Base-by-base conservation (phyloP, 2,888 invertebrate genomes). In the Coelinius sp. region DNA sequence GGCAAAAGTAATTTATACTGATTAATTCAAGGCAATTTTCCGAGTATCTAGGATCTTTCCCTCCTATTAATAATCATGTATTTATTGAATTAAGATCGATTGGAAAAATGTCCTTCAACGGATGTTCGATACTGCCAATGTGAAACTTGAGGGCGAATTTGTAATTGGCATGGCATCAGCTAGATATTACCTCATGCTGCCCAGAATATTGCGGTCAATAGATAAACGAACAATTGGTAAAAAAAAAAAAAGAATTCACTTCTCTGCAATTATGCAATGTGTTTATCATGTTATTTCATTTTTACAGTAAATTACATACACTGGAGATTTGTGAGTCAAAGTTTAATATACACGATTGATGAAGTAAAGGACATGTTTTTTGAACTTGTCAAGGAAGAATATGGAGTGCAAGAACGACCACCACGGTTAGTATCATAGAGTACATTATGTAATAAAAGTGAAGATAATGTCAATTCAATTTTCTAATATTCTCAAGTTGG, bases 221-320 rank as follows among this genome's bases (percentile, higher is more conserved):
- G 17, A 59, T 17, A 31, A 35, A 59, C 59, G 59, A 31, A 59
- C 59, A 35, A 59, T 59, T 35, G 59, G 59, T 59, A 59, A 35
- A 1, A 31, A n/a, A 41, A 41, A 1, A 35, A n/a, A n/a, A n/a
- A n/a, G n/a, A n/a, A n/a, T n/a, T n/a, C n/a, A n/a, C n/a, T n/a
- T n/a, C n/a, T n/a, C n/a, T n/a, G n/a, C n/a, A n/a, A n/a, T n/a
- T n/a, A n/a, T n/a, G 31, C 31, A 31, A 31, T 5, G 7, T 31
- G 31, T 31, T 31, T 31, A 31, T 31, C 7, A 31, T 31, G 7
- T 8, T 49, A 25, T 53, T 24, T 69, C 7, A n/a, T 25, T 1
- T 25, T 12, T n/a, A 25, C 49, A 77, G 77, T 76, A 8, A 77
- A 77, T 56, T 77, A 73, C 53, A 67, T 77, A 1, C 77, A 77